Percentiles rank a stretch among this genome's conserved stretches.
phyloP scores from a whole-genome alignment of 2,888 invertebrate species.

The Hylaea fasciaria region DNA sequence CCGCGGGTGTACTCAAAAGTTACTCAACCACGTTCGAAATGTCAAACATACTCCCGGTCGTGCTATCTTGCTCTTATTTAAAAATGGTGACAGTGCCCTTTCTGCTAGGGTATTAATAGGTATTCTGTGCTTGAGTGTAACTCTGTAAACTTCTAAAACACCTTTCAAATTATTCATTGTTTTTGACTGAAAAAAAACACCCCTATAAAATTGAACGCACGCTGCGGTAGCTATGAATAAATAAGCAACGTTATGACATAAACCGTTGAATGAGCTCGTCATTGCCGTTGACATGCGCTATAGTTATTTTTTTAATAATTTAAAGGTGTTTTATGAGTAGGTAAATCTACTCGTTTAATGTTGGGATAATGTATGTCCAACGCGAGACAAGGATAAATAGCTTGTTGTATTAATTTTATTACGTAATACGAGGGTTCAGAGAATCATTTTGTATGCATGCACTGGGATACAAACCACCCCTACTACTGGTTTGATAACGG shows the following conservation, averaged over 20 bases:
- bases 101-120: too few relatives aligned
- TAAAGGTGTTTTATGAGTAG: slow-evolving; percentile 47
- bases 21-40: too few relatives aligned
- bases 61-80: too few relatives aligned
- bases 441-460: slow-evolving; percentile 58
- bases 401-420: slow-evolving; percentile 63
- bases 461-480: slow-evolving; percentile 48
- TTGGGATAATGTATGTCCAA: slow-evolving; percentile 48
- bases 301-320: slow-evolving; percentile 59
- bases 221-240: slow-evolving; percentile 47
- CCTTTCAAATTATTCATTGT: slow-evolving; percentile 48
- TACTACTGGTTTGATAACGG: slow-evolving; percentile 24
- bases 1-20: too few relatives aligned
- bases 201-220: slow-evolving; percentile 39
- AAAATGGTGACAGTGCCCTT: too few relatives aligned
- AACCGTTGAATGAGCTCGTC: slow-evolving; percentile 48
- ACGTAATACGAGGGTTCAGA: slow-evolving; percentile 48
- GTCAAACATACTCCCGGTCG: too few relatives aligned
- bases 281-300: slow-evolving; percentile 51
- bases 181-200: slow-evolving; percentile 48
- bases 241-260: slow-evolving; percentile 43
- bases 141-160: background rate
- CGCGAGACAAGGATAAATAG: slow-evolving; percentile 59
- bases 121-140: too few relatives aligned
- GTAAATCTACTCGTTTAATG: slow-evolving; percentile 36